These are phyloP conservation scores for Porites australiensis DNA, from an alignment of 64 coral and sea anemone genomes.

Conservation along the genomic window DNA sequence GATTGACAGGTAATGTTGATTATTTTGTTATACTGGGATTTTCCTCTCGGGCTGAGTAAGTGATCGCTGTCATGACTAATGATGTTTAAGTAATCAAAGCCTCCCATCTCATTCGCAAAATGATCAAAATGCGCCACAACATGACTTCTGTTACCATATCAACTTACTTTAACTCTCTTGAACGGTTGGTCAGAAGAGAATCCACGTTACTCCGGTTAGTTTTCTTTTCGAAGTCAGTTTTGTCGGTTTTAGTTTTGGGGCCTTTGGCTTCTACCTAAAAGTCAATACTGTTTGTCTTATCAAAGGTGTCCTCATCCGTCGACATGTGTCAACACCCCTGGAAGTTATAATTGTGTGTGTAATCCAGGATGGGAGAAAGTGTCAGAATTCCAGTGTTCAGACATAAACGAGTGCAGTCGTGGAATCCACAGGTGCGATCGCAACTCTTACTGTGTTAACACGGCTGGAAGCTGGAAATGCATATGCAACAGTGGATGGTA, in stretches of 20 bases:
- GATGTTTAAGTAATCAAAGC: too few species aligned
- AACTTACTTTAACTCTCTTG: too few species aligned
- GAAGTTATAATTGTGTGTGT: slow-evolving; percentile 70
- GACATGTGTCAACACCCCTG: slow-evolving; percentile 61
- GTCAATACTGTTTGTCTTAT: background rate
- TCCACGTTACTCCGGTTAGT: too few species aligned
- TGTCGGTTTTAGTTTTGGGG: too few species aligned
- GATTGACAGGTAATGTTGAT: slow-evolving; percentile 1
- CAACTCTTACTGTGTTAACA: slow-evolving; percentile 65
- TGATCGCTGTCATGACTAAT: too few species aligned
- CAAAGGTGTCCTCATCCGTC: slow-evolving; percentile 62
- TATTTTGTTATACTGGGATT: background rate
- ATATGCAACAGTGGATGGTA: slow-evolving; percentile 76
- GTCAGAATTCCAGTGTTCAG: slow-evolving; percentile 62
- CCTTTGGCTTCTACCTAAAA: too few species aligned
- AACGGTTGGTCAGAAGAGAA: too few species aligned
- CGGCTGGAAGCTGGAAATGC: slow-evolving; percentile 76
- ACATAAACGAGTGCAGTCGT: slow-evolving; percentile 73
- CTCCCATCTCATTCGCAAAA: too few species aligned
- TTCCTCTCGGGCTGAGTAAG: background rate
- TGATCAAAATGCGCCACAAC: too few species aligned
- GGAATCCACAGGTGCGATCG: slow-evolving; percentile 69
- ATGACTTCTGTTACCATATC: too few species aligned
- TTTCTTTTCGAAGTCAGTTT: too few species aligned
- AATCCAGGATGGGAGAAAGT: slow-evolving; percentile 55